Evolutionary conservation across 2,113 vertebrate species (phyloP), one percentile per base, ranked within the genome.

Genomic region (Paratilapia polleni): DNA sequence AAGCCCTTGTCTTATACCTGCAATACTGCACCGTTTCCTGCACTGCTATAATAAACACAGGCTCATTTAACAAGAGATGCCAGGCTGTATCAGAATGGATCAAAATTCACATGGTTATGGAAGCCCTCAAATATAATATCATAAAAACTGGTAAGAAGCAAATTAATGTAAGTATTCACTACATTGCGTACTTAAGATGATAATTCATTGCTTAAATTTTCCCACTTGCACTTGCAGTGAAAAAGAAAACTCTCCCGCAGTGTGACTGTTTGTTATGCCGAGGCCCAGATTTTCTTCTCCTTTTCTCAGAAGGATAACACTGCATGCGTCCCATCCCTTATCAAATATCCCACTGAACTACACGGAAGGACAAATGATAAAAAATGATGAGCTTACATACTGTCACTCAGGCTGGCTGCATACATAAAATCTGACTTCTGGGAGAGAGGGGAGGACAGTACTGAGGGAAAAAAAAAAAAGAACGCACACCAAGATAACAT

Each of bases 281-380:
- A 41, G 0, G 24, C 63, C 59, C 6, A 31, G 26, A 43, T 77
- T 61, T 79, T 31, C 6, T 20, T 70, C 7, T 28, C 3, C 43
- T 58, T 58, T 20, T n/a, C 49, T 77, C 62, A 82, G 57, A 3
- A n/a, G 57, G 74, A 63, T 70, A 47, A 64, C n/a, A 58, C 61
- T 12, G n/a, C 49, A 57, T 57, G 36, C 2, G 14, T 74, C 59
- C 75, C 75, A 49, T 76, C 19, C 10, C 76, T 77, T 38, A 85
- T 79, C 74, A 81, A 86, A 84, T 41, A 82, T 81, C 17, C 85
- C 1, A 87, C 43, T 74, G 54, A 89, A 59, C 57, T 60, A 43
- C 52, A 68, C 36, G 61, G n/a, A 6, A 58, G 68, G 60, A 88
- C 38, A 89, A 84, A 77, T 10, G 11, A 59, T 49, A 56, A 58